Evolutionary conservation across 2,797 vertebrate species (phyloP), one percentile per base, ranked within the genome.

Genomic region (Coreius guichenoti): DNA sequence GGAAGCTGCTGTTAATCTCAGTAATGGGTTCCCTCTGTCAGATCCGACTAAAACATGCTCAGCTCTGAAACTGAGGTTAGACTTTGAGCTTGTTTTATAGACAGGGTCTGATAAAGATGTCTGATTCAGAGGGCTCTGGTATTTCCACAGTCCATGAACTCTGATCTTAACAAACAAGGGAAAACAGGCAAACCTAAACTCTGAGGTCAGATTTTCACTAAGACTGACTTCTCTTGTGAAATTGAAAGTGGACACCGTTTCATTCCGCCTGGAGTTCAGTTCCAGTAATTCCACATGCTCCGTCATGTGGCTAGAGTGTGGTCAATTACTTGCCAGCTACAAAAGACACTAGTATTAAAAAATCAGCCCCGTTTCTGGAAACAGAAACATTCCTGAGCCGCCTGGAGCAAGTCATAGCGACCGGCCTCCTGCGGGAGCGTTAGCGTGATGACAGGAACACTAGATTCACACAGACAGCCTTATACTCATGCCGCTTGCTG

Each of bases 51-150:
- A n/a, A 58, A 39, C 74, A 58, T 9, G 33, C 21, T 76, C 73
- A 6, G 23, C 21, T 43, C 33, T 17, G 23, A 78, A 39, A 36
- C 54, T 61, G 33, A 13, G 0, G 8, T 49, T 81, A 81, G 75
- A 89, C 88, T 83, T 89, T 87, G 81, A 33, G 56, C 77, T 45
- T 43, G 33, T 85, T 83, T 85, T 77, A 65, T 36, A 81, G 78
- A 82, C 6, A 23, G 51, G 19, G 43, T 81, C 77, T 80, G 58
- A 86, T 82, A 68, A 75, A 80, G 4, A 26, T 13, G 36, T 43
- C 73, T 79, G 23, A 78, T 61, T 61, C 23, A 61, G 23, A 23
- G 45, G n/a, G 6, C 11, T 23, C 6, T 80, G 43, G 17, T n/a
- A 19, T 76, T 36, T 56, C 26, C 47, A 36, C 43, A 14, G 19